Evolutionary conservation across 2,113 vertebrate species (phyloP), one percentile per base, ranked within the genome.

Genomic region (Herpetotheres cachinnans): DNA sequence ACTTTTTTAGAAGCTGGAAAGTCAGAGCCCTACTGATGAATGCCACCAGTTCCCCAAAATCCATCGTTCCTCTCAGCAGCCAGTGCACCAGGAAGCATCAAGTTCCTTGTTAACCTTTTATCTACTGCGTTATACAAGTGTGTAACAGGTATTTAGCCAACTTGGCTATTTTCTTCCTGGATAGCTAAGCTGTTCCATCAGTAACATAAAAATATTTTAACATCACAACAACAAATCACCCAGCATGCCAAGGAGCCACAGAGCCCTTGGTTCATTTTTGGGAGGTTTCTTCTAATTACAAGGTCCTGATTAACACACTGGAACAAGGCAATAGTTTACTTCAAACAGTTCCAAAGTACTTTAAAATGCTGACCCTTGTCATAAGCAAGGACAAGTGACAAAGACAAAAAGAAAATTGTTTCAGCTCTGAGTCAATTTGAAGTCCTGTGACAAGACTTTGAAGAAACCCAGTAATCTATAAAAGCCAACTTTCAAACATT

Each of bases 261-360:
- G 38, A 82, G 44, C 18, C 61, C 82, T 78, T 42, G 62, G 21
- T 47, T 73, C 42, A 42, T 62, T 65, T 30, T 59, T 67, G 77
- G 25, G 95, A 86, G 85, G 62, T 47, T 86, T 90, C 49, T 93
- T 95, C 82, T 96, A 85, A 82, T 95, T 96, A 92, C 72, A 78
- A 82, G 73, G 85, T 91, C 81, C 87, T 79, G 74, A 89, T 95
- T 96, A 96, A 95, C 71, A 89, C 94, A 61, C 66, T 90, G 92
- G 72, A 96, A 93, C 69, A 83, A 91, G 59, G 82, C 56, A 88
- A 56, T 38, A 54, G 34, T 92, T 92, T 91, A 73, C 69, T 97
- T 94, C 86, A 83, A 89, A 74, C 54, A 61, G 80, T 91, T 94
- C 59, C 66, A 88, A 84, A 84, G 74, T 78, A 54, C 47, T 87